Base-by-base conservation (phyloP, 2,113 vertebrate species). In the Picathartes gymnocephalus region DNA sequence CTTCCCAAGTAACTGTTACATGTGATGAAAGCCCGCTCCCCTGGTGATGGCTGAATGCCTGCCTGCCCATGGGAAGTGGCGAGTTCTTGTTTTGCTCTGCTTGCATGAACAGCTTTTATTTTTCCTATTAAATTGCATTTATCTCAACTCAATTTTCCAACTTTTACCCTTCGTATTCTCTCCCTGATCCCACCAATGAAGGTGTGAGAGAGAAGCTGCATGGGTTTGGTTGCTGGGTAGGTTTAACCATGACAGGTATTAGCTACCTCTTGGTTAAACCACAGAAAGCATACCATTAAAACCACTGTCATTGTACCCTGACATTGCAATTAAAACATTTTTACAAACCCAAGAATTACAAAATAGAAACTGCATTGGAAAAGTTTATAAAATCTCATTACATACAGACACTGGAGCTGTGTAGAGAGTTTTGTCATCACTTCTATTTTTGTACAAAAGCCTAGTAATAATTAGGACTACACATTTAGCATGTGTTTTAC, bases 161-260 rank as follows among this genome's bases (percentile, higher is more conserved):
- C 22, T 77, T 58, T 37, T 51, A 58, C 4, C 9, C 24, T 58
- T 54, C 28, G 27, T 48, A 27, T 37, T 66, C 37, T 44, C 27
- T 51, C 31, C 33, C 11, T 27, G 9, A 51, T 37, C 25, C 14
- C 17, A 31, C 9, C 60, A 45, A 35, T 13, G 18, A 11, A 20
- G 22, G 15, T 27, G 15, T 15, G 27, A 77, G 22, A 0, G 0
- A 60, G 53, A 8, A 17, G 14, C 25, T 68, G 21, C 22, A 17
- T 18, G 11, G 12, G 9, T 7, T 33, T 37, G 53, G 22, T 45
- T 77, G 45, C 47, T 45, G 37, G 33, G 18, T 23, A 24, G 39
- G 45, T 23, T 61, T 78, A 53, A 86, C 37, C 22, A 60, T 25
- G 22, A 53, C 27, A 68, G 17, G 72, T 37, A 25, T 77, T 30